Base-by-base conservation (phyloP, 2,113 vertebrate species). In the Peucedramus taeniatus region DNA sequence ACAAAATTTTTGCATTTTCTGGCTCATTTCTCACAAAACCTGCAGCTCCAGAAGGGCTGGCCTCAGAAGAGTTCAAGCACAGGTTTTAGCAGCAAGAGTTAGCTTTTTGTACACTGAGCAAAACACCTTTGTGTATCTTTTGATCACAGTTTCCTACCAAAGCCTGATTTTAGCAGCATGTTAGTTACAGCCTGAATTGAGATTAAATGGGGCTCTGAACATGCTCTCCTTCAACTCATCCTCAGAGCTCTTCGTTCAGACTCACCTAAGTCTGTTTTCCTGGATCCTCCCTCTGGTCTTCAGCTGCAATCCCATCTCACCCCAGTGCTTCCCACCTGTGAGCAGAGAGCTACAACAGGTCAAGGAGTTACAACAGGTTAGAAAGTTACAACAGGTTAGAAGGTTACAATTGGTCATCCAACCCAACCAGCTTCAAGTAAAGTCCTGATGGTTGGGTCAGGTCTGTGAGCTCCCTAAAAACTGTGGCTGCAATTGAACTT, bases 391-490 rank as follows among this genome's bases (percentile, higher is more conserved):
- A 4, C 26, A 14, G 24, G 23, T 45, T 8, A 42, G 23, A 63
- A 51, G 50, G 16, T 54, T 60, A 9, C 54, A 45, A 5, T 3
- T 31, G 61, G 8, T 26, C 15, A 19, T 37, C 15, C 28, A 57
- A 68, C 23, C 17, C 45, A 53, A 3, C 1, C 31, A 77, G 6
- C 16, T 14, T 35, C 51, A 57, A 42, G 5, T 26, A 61, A 83
- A 3, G 6, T 3, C 7, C 20, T 39, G 18, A 10, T 56, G 33
- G 5, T 1, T 71, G 16, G 3, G 16, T 42, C 15, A 23, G 44
- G 14, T 35, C 35, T 54, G 2, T 15, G 13, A 22, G 16, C 3
- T 11, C 14, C 11, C 5, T 37, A 37, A 42, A 51, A 28, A 9
- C 3, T 56, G 37, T 61, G 33, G 21, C 7, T 93, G 35, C 12